phyloP scores from a whole-genome alignment of 1,140 invertebrate genomes.

The Pseudomyrmex flavicornis region DNA sequence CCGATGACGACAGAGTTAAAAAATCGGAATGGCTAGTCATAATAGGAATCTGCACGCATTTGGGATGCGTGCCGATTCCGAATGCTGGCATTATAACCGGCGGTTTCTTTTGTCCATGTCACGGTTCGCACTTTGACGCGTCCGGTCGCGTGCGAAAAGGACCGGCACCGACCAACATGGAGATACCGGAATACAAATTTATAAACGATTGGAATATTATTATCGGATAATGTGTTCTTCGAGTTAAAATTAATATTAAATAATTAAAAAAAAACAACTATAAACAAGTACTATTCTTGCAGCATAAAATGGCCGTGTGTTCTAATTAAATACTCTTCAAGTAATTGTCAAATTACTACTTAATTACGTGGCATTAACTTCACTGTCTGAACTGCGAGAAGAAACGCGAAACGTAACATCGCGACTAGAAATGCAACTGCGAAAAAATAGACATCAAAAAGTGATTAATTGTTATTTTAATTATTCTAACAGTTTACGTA shows the following conservation, averaged over 20 bases:
- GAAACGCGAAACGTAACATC: too few relatives aligned
- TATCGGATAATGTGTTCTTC: conserved; percentile 84
- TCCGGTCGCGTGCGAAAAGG: conserved; percentile 94
- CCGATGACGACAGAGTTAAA: conserved; percentile 86
- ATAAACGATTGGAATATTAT: conserved; percentile 86
- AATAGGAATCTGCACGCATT: conserved; percentile 95
- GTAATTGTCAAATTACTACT: too few relatives aligned
- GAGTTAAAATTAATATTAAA: neutral
- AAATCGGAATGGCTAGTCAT: conserved; percentile 92
- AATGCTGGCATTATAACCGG: conserved; percentile 92
- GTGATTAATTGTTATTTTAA: too few relatives aligned
- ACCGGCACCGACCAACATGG: conserved; percentile 93
- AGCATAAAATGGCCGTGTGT: too few relatives aligned
- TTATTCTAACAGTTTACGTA: too few relatives aligned
- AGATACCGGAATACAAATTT: conserved; percentile 91
- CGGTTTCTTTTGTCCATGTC: conserved; percentile 95
- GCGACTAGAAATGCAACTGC: too few relatives aligned
- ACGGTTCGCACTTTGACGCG: conserved; percentile 96
- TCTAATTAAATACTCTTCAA: too few relatives aligned
- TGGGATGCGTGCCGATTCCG: conserved; percentile 94
- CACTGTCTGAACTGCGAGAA: too few relatives aligned
- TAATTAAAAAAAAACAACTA: neutral
- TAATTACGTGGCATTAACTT: too few relatives aligned
- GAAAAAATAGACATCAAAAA: too few relatives aligned
- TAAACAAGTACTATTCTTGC: too few relatives aligned